These are phyloP conservation scores for Zaprionus lineosus DNA, from an alignment of 2,888 invertebrate genomes.

Conservation along the genomic window DNA sequence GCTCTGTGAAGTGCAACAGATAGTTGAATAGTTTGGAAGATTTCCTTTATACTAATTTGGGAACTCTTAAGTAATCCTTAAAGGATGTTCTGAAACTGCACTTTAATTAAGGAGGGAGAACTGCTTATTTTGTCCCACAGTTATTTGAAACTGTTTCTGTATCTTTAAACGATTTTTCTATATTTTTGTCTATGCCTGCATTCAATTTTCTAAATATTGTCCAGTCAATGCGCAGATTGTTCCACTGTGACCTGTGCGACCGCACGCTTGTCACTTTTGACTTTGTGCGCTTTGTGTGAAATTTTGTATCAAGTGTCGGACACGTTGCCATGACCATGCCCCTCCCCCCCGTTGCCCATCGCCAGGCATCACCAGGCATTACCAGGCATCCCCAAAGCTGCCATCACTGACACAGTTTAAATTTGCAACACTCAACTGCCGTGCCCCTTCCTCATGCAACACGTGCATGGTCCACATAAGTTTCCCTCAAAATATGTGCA, in stretches of 20 bases:
- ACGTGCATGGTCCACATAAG: constrained; percentile 69
- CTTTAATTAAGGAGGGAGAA: no score
- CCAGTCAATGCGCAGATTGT: no score
- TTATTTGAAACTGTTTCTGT: no score
- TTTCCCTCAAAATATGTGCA: constrained; percentile 59
- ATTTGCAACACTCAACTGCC: constrained; percentile 44
- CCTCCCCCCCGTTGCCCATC: no score
- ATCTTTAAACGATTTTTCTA: no score
- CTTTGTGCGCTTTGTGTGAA: constrained; percentile 41
- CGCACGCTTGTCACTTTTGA: constrained; percentile 22
- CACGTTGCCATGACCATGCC: constrained; percentile 34
- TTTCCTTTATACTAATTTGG: no score
- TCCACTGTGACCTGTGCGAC: constrained; percentile 43
- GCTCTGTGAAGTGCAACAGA: no score
- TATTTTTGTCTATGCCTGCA: no score
- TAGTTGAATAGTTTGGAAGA: no score
- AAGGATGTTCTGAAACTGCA: no score
- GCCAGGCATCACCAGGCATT: constrained; percentile 19
- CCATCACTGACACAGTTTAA: constrained; percentile 66
- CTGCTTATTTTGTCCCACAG: no score
- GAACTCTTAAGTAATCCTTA: no score
- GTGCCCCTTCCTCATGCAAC: constrained; percentile 40
- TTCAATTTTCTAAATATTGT: background rate
- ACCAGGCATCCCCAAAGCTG: constrained; percentile 15
- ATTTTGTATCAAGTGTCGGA: constrained; percentile 58